Conservation (phyloP, 2,113 vertebrate species). For the Microtus montanus region DNA sequence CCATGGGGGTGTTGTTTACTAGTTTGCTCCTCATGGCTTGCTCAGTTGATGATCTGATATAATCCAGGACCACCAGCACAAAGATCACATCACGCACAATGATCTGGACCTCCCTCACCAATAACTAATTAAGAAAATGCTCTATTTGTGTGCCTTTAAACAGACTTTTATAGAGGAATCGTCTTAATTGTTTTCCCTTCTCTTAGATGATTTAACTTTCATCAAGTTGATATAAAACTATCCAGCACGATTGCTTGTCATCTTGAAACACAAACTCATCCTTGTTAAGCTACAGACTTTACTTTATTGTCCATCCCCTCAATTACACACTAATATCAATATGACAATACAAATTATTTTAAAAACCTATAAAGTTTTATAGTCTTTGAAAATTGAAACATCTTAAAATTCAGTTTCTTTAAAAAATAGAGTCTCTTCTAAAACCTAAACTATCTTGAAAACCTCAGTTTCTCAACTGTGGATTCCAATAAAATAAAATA, state of each 20-base stretch:
- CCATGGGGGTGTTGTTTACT: neutral
- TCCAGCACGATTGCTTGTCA: neutral
- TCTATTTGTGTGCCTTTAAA: neutral
- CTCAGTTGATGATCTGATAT: neutral
- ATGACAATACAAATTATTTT: neutral
- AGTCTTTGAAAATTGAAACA: too few relatives aligned
- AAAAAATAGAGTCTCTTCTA: neutral
- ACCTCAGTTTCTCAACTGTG: neutral
- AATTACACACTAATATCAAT: neutral
- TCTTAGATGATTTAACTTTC: neutral
- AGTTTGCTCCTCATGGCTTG: neutral
- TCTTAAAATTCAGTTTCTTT: neutral
- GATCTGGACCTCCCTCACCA: neutral
- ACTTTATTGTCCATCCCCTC: neutral
- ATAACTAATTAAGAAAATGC: neutral
- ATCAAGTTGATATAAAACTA: neutral
- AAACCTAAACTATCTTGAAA: neutral
- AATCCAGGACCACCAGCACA: neutral
- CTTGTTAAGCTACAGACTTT: neutral
- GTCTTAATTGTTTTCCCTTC: neutral
- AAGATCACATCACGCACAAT: neutral
- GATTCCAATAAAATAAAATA: neutral
- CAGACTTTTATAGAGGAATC: too few relatives aligned
- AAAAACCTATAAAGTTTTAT: fast-evolving
- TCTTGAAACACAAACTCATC: neutral